A percentile compares a stretch with the other conserved stretches of the same genome.
These are phyloP conservation scores for Thunnus albacares DNA, from an alignment of 2,797 vertebrate species.

Conservation along the genomic window DNA sequence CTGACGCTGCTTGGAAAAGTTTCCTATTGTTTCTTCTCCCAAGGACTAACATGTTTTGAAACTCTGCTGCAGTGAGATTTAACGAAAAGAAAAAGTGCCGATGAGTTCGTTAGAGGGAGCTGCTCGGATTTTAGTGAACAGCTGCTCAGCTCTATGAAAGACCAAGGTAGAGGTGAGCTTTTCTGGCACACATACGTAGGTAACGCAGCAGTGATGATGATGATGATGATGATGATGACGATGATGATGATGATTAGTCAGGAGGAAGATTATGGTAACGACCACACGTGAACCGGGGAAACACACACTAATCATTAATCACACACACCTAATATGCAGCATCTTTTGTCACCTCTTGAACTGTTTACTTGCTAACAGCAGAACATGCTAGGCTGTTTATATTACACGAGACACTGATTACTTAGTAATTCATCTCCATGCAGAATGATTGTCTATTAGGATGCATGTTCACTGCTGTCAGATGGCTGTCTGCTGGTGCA, in stretches of 20 bases:
- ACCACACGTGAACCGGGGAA: constrained; percentile 22
- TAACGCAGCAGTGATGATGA: no score
- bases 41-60: background rate
- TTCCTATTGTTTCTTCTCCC: background rate
- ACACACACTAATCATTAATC: constrained; percentile 41
- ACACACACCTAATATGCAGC: constrained; percentile 32
- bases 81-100: background rate
- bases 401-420: constrained; percentile 52
- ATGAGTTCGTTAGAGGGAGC: no score
- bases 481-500: constrained; percentile 44
- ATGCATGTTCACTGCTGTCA: constrained; percentile 70
- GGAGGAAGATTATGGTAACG: constrained; percentile 39
- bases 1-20: background rate
- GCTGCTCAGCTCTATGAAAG: background rate
- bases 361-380: constrained; percentile 49
- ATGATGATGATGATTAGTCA: background rate
- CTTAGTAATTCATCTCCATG: constrained; percentile 63
- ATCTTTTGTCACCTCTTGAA: constrained; percentile 61
- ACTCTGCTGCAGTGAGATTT: background rate
- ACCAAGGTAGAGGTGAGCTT: background rate
- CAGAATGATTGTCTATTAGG: constrained; percentile 68
- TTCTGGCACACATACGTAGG: background rate
- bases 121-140: background rate
- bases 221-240: background rate
- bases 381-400: constrained; percentile 53